phyloP scores from a whole-genome alignment of 2,113 vertebrate species.

The Pleuronectes platessa region DNA sequence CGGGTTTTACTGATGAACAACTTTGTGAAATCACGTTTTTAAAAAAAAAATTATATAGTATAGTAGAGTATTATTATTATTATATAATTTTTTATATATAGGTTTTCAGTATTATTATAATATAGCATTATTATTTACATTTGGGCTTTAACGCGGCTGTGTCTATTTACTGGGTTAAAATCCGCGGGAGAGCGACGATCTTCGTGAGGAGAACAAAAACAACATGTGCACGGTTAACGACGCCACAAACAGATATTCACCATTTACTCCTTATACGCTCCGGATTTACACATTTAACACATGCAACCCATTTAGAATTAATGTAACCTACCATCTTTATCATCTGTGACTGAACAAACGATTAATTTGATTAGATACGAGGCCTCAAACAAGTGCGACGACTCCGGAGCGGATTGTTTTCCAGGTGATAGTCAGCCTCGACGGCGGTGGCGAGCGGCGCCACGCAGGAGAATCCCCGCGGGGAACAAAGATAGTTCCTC shows the following conservation, averaged over 20 bases:
- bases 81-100: too few species aligned
- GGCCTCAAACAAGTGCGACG: slow-evolving; percentile 5
- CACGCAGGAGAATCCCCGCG: background rate
- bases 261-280: fast-evolving
- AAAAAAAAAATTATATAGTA: too few species aligned
- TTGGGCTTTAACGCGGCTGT: background rate
- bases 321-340: fast-evolving
- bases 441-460: slow-evolving; percentile 12
- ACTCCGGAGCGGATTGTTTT: slow-evolving; percentile 42
- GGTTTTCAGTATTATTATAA: too few species aligned
- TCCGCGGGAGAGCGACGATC: slow-evolving; percentile 32
- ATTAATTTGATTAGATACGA: background rate
- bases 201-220: background rate
- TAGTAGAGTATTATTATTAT: too few species aligned
- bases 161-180: slow-evolving; percentile 57
- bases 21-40: background rate
- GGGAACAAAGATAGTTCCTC: background rate
- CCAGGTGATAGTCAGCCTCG: slow-evolving; percentile 68
- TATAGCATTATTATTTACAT: background rate
- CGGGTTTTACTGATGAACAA: too few species aligned
- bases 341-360: background rate
- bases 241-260: background rate
- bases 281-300: background rate
- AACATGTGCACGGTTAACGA: slow-evolving; percentile 11
- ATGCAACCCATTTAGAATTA: background rate